These are phyloP conservation scores for Lasioglossum pauxillum DNA, from an alignment of 2,888 invertebrate genomes.

Conservation along the genomic window DNA sequence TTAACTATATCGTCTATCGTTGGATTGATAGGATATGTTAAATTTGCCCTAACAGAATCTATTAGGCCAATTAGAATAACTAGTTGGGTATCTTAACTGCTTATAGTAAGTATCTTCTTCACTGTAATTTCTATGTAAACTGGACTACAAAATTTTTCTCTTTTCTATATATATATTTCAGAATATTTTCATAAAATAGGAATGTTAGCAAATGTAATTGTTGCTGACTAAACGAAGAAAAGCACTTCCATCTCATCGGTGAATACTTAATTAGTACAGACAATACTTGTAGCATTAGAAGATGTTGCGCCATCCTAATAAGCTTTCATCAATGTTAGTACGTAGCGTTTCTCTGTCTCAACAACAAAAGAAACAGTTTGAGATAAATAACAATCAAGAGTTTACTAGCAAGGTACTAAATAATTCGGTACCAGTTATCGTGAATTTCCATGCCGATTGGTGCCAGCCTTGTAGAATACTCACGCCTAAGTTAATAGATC, in stretches of 20 bases:
- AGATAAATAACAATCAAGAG: constrained; percentile 90
- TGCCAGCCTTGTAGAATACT: constrained; percentile 95
- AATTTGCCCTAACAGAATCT: constrained; percentile 85
- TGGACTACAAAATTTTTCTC: background rate
- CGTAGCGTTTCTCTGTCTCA: constrained; percentile 77
- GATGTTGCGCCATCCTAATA: constrained; percentile 78
- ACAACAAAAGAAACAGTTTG: constrained; percentile 78
- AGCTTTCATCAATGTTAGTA: constrained; percentile 63
- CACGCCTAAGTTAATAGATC: constrained; percentile 92
- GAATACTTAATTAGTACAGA: background rate
- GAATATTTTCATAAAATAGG: constrained; percentile 1
- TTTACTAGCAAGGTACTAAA: constrained; percentile 94
- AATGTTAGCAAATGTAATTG: background rate
- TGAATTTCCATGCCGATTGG: constrained; percentile 96
- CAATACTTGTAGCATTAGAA: constrained; percentile 64
- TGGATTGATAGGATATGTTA: constrained; percentile 82
- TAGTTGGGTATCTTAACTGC: constrained; percentile 81
- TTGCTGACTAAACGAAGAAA: background rate
- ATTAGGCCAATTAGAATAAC: constrained; percentile 84
- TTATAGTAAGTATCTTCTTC: constrained; percentile 42
- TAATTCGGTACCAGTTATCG: constrained; percentile 93
- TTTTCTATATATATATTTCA: constrained; percentile 29
- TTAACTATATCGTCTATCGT: background rate
- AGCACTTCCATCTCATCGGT: background rate
- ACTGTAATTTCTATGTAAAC: constrained; percentile 19